These are phyloP conservation scores for Anabacerthia variegaticeps DNA, from an alignment of 2,797 vertebrate species.

Conservation along the genomic window DNA sequence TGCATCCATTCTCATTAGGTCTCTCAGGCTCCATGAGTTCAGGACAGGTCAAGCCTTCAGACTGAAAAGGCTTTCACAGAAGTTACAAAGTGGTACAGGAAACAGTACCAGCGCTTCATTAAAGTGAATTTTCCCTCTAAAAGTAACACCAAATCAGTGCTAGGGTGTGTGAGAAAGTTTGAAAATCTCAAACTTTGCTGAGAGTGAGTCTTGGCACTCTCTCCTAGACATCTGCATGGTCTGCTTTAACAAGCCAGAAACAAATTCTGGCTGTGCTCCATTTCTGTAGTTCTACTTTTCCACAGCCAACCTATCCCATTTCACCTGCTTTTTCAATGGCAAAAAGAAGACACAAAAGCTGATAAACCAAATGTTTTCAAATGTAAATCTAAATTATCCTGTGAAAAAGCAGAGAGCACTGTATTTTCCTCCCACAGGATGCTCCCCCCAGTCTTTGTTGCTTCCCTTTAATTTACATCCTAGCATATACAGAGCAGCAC, in stretches of 20 bases:
- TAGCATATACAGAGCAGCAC: neutral
- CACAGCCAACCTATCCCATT: slow-evolving; percentile 37
- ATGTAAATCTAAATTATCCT: slow-evolving; percentile 8
- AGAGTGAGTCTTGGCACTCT: neutral
- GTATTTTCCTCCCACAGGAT: slow-evolving; percentile 1
- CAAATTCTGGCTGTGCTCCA: neutral
- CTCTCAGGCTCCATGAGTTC: neutral
- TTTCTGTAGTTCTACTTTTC: neutral
- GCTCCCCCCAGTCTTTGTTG: neutral
- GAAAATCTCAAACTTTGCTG: neutral
- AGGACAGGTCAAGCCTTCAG: neutral
- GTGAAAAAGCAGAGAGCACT: slow-evolving; percentile 9
- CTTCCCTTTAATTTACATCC: neutral
- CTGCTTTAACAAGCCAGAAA: slow-evolving; percentile 17
- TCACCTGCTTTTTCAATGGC: slow-evolving; percentile 31
- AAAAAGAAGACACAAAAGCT: slow-evolving; percentile 48
- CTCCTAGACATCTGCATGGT: neutral
- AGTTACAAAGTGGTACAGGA: neutral
- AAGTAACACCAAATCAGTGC: neutral
- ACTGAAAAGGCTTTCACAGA: neutral
- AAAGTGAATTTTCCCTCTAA: neutral
- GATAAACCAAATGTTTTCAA: slow-evolving; percentile 37
- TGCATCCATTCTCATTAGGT: neutral
- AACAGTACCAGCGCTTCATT: neutral
- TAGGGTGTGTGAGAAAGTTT: neutral